Evolutionary conservation across 2,113 vertebrate genomes (phyloP).

Genomic region (Cryptoleucopteryx plumbea): DNA sequence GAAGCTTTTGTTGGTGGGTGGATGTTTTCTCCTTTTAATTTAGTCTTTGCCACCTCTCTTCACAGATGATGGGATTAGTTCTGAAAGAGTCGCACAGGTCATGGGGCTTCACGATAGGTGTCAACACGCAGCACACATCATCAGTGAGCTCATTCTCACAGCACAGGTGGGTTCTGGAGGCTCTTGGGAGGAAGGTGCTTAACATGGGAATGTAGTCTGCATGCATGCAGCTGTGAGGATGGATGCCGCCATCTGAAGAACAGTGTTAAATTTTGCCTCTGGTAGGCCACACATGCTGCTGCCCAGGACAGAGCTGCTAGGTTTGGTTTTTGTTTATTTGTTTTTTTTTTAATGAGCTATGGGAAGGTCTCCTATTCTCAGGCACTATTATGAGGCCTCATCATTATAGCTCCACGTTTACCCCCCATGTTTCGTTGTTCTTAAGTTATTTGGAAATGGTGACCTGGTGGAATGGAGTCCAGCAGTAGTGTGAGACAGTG

Average conservation of each 20-base stretch:
- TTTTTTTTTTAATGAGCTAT: not conserved
- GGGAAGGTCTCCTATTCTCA: not conserved
- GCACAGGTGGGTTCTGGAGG: constrained; percentile 83
- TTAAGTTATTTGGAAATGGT: not conserved
- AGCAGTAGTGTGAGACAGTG: not conserved
- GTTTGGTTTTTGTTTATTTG: not conserved
- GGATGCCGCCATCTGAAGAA: not conserved
- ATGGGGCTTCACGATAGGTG: constrained; percentile 95
- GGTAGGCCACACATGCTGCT: not conserved
- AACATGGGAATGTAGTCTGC: not conserved
- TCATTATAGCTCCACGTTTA: not conserved
- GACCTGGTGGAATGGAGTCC: not conserved
- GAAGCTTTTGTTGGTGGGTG: not conserved
- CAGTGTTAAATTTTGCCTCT: not conserved
- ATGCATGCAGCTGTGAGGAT: not conserved
- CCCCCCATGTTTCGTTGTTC: not conserved
- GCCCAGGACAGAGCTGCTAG: not conserved
- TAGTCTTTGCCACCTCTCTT: not conserved
- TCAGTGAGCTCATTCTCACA: constrained; percentile 94
- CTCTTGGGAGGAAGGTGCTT: not conserved
- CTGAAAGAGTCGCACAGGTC: constrained; percentile 92
- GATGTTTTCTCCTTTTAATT: constrained; percentile 2
- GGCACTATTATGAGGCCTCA: not conserved
- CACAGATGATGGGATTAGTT: constrained; percentile 93
- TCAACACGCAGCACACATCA: constrained; percentile 94